A percentile compares a stretch with the other conserved stretches of the same genome.
Conservation (phyloP, 2,113 vertebrate species). For the Aegotheles bennettii region DNA sequence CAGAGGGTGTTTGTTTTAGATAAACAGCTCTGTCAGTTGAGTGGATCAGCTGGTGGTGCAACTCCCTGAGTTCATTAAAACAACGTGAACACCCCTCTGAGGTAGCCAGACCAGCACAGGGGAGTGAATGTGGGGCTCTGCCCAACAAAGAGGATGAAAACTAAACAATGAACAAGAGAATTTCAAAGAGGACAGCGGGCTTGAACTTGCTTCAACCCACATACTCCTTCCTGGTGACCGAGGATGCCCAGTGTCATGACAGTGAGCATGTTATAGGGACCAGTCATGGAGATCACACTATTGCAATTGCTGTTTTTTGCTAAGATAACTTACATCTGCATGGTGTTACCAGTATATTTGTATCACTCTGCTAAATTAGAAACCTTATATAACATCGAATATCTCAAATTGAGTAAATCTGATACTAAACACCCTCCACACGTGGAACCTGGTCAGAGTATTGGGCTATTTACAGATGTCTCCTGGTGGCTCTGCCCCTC, state of each 20-base stretch:
- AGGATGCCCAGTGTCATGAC: fast-evolving
- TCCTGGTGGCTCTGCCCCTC: neutral
- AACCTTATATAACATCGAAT: neutral
- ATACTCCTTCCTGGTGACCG: neutral
- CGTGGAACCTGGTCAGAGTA: neutral
- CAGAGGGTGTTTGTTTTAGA: neutral
- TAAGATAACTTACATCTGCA: neutral
- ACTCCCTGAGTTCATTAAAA: neutral
- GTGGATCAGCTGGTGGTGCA: neutral
- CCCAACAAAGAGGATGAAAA: neutral
- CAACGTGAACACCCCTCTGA: neutral
- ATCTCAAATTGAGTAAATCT: neutral
- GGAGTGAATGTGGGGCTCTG: neutral
- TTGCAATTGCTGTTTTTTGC: neutral
- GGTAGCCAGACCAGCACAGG: neutral
- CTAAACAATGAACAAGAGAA: neutral
- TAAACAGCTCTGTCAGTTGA: neutral
- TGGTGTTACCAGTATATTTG: neutral
- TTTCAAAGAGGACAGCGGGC: neutral
- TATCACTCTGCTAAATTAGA: neutral
- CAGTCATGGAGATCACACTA: neutral
- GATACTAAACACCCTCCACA: neutral
- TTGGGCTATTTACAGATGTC: neutral
- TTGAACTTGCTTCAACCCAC: neutral
- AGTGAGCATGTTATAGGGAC: fast-evolving